Base-by-base conservation (phyloP, 2,797 vertebrate species). In the Threskiornis aethiopicus region DNA sequence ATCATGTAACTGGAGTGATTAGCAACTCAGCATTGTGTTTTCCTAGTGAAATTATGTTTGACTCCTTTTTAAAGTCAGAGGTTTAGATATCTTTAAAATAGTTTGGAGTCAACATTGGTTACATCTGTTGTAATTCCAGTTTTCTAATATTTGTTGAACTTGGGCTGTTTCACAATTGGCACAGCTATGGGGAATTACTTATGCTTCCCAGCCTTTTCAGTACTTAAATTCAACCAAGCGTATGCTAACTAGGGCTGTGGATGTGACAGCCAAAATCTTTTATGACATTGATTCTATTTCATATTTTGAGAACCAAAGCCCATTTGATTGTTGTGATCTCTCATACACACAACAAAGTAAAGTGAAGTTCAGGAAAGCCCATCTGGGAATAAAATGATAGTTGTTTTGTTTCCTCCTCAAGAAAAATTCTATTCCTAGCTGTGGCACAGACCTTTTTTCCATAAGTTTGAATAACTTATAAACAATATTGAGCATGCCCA, bases 61-160 rank as follows among this genome's bases (percentile, higher is more conserved):
- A 42, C 11, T 87, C 7, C 22, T 75, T 73, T 87, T 64, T n/a
- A 49, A 86, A 41, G 4, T 52, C n/a, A 83, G 31, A 41, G 21
- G 24, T 95, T 93, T 77, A 93, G 54, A n/a, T 9, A 13, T 47
- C 62, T 93, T 85, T 54, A 59, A 70, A 79, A 84, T 76, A 64
- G 72, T 75, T 87, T 33, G 65, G 29, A 44, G 20, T 73, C 41
- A 76, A 71, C 13, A 28, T 19, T 65, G 37, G 13, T 75, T 57
- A 33, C 44, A 13, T 52, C 51, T 89, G 42, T 42, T 78, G 29
- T 28, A 85, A 72, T 31, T 69, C 15, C 15, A 80, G 5, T 59
- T 84, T 54, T 44, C 22, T 82, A 93, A 58, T 70, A 88, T 84
- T 89, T 69, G 26, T 85, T 94, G 59, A 93, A 47, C 24, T 39